Evolutionary conservation across 2,888 invertebrate genomes (phyloP).

Genomic region (Helleia helle): DNA sequence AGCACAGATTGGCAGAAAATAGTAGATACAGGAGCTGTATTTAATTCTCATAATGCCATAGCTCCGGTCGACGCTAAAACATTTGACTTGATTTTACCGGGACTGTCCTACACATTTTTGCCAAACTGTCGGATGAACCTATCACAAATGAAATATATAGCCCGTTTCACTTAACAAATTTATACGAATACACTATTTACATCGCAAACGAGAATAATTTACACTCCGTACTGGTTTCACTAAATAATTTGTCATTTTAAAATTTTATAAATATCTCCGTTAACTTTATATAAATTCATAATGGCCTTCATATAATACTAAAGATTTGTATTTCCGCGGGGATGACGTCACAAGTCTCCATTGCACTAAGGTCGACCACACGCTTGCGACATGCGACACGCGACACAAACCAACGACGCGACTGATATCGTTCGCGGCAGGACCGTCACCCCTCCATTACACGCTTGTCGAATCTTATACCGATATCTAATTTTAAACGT

Average conservation of each 20-base stretch:
- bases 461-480: constrained; percentile 3
- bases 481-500: constrained; percentile 10
- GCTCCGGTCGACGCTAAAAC: background rate
- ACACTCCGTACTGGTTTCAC: constrained; percentile 44
- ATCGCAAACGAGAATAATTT: constrained; percentile 62
- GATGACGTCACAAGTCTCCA: constrained; percentile 12
- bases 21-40: constrained; percentile 6
- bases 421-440: background rate
- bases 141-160: constrained; percentile 49
- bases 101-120: background rate
- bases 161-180: constrained; percentile 39
- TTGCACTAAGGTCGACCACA: constrained; percentile 2
- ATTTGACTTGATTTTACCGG: background rate
- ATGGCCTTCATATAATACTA: constrained; percentile 41
- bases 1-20: constrained; percentile 4
- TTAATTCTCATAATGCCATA: background rate
- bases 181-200: constrained; percentile 60
- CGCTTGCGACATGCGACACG: background rate
- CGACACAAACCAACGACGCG: too few relatives aligned
- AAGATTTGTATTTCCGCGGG: constrained; percentile 29
- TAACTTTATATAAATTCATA: constrained; percentile 60
- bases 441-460: background rate
- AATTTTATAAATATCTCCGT: constrained; percentile 53
- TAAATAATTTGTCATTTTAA: constrained; percentile 66
- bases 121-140: constrained; percentile 57